These are phyloP conservation scores for Melipona bicolor DNA, from an alignment of 2,888 invertebrate species.

Conservation along the genomic window DNA sequence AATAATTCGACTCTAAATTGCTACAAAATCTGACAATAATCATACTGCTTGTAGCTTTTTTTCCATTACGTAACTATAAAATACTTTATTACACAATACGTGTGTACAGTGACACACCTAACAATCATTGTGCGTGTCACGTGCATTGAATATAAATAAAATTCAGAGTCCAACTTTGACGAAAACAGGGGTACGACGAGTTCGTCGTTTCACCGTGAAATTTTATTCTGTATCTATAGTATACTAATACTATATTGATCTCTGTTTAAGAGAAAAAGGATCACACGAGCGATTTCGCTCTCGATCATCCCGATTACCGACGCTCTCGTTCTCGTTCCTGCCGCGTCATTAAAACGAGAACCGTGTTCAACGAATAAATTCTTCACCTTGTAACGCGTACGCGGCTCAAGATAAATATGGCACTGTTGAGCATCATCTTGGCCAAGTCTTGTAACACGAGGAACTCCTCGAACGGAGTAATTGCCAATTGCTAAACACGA, in stretches of 20 bases:
- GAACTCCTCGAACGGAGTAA: background rate
- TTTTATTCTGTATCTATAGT: too few species aligned
- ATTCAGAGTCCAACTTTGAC: too few species aligned
- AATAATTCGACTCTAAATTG: too few species aligned
- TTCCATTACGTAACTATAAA: too few species aligned
- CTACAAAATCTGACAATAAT: too few species aligned
- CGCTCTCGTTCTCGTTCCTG: background rate
- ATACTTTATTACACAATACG: too few species aligned
- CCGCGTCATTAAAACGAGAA: background rate
- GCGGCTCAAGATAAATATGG: conserved; percentile 4
- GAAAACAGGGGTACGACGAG: too few species aligned
- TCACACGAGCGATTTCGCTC: background rate
- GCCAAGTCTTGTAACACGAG: background rate
- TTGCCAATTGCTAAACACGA: background rate
- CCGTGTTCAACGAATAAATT: background rate
- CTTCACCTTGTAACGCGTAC: background rate
- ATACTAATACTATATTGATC: background rate
- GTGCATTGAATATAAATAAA: too few species aligned
- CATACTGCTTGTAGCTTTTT: too few species aligned
- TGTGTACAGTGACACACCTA: too few species aligned
- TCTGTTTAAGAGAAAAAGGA: background rate
- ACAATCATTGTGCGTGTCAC: too few species aligned
- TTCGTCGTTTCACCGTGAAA: background rate
- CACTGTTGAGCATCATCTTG: background rate
- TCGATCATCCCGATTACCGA: background rate